A percentile compares a stretch with the other conserved stretches of the same genome.
phyloP scores from a whole-genome alignment of 1,140 invertebrate species.

The Cherax quadricarinatus region DNA sequence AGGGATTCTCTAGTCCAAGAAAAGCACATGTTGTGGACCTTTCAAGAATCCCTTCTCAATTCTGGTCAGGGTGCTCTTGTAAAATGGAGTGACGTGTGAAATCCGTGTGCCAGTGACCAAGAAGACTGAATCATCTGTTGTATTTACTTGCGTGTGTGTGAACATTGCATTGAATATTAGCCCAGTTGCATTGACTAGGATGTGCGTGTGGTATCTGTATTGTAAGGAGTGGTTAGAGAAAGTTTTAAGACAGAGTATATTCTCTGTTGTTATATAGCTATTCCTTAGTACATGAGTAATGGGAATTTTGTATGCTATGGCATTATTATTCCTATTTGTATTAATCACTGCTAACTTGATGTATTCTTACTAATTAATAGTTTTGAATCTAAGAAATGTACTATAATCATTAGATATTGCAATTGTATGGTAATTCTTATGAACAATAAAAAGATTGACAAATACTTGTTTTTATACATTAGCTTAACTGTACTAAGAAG shows the following conservation, averaged over 20 bases:
- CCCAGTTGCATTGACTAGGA: constrained; percentile 38
- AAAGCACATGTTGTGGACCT: constrained; percentile 24
- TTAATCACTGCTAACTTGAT: constrained; percentile 40
- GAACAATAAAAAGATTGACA: constrained; percentile 57
- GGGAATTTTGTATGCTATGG: constrained; percentile 41
- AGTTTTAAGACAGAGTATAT: constrained; percentile 9
- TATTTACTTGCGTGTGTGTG: constrained; percentile 6
- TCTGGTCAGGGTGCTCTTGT: constrained; percentile 45
- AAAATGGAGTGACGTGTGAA: constrained; percentile 36
- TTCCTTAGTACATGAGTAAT: constrained; percentile 31
- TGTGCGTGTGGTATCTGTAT: neutral
- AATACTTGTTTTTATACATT: neutral
- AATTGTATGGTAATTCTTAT: constrained; percentile 58
- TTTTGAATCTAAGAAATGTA: constrained; percentile 49
- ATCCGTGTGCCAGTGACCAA: constrained; percentile 36
- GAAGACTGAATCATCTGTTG: constrained; percentile 32
- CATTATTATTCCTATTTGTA: constrained; percentile 42
- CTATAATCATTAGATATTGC: constrained; percentile 38
- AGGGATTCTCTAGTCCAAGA: constrained; percentile 34
- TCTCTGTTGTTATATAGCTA: constrained; percentile 22
- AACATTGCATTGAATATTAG: constrained; percentile 19
- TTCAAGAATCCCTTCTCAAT: constrained; percentile 13
- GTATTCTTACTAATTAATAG: constrained; percentile 51
- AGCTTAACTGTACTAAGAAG: too few species aligned
- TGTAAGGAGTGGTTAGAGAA: constrained; percentile 20